These are phyloP conservation scores for Apotomis betuletana DNA, from an alignment of 2,888 invertebrate species.

Conservation along the genomic window DNA sequence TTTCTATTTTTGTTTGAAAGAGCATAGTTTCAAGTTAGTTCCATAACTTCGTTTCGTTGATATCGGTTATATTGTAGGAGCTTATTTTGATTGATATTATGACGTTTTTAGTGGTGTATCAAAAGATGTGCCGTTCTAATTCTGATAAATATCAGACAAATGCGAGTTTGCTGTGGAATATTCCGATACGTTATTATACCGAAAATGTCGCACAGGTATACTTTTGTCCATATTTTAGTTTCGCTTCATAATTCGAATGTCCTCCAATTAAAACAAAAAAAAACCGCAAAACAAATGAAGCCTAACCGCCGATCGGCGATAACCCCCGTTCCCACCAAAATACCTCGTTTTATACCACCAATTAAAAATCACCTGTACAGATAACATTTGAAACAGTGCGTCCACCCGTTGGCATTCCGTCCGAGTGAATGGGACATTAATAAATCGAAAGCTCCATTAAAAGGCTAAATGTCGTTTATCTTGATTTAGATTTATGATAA, in stretches of 20 bases:
- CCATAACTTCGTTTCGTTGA: too few species aligned
- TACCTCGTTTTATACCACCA: constrained; percentile 25
- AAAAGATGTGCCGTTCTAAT: too few species aligned
- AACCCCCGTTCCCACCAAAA: constrained; percentile 19
- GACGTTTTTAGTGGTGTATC: too few species aligned
- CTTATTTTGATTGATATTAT: too few species aligned
- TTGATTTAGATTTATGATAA: constrained; percentile 81
- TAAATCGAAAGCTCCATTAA: constrained; percentile 75
- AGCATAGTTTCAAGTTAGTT: too few species aligned
- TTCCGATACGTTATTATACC: too few species aligned
- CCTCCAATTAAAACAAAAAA: constrained; percentile 5
- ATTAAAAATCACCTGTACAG: constrained; percentile 38
- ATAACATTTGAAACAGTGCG: constrained; percentile 29
- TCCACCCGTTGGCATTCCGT: constrained; percentile 53
- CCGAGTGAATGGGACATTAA: constrained; percentile 67
- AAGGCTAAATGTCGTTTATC: constrained; percentile 78
- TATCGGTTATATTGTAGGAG: too few species aligned
- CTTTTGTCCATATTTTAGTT: too few species aligned
- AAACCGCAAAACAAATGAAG: constrained; percentile 25
- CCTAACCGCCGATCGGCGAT: constrained; percentile 15
- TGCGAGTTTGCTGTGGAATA: too few species aligned
- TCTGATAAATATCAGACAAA: too few species aligned
- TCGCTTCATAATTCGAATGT: neutral
- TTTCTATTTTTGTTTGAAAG: too few species aligned
- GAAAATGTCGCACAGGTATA: too few species aligned